Base-by-base conservation (phyloP, 2,888 invertebrate species). In the Himalopsyche tibetana region DNA sequence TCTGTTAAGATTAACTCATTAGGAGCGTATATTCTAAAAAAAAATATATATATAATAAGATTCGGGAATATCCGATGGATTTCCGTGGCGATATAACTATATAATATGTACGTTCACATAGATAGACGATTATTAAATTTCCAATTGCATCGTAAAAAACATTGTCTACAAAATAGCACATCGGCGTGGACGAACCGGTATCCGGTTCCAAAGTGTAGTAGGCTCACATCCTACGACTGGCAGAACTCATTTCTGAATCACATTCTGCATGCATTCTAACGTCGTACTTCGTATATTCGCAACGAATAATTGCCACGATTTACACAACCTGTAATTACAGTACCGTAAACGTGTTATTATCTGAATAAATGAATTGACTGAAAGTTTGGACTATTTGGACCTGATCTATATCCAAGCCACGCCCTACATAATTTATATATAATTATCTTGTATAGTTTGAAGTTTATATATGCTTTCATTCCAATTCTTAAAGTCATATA, bases 151-250 rank as follows among this genome's bases (percentile, higher is more conserved):
- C 74, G 74, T 74, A 74, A 74, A 74, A 28, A 74, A 74, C 15
- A 74, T 36, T 12, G 36, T 74, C 38, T 74, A 38, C 74, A 74
- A 74, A 74, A 74, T 74, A 74, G 74, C 74, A 74, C 74, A 36
- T 38, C 74, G 74, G 74, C 74, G 74, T 74, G 74, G 74, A 74
- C 74, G 74, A 38, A 74, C 74, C 74, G 74, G 74, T 74, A 28
- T 36, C 28, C 28, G 28, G 69, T 51, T 15, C 51, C 51, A 15
- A 51, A 0, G 9, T 12, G 28, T 74, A 74, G 74, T 38, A 74
- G 74, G 38, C 74, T 36, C 15, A 19, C 74, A 36, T 15, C 74
- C 74, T 74, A 74, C 74, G 74, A 74, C 74, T 19, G 11, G 63
- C 19, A 38, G 38, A 12, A 15, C 51, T 5, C 15, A 74, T 74